Base-by-base conservation (phyloP, 2,797 vertebrate genomes). In the Mormyrus hasselquistii region DNA sequence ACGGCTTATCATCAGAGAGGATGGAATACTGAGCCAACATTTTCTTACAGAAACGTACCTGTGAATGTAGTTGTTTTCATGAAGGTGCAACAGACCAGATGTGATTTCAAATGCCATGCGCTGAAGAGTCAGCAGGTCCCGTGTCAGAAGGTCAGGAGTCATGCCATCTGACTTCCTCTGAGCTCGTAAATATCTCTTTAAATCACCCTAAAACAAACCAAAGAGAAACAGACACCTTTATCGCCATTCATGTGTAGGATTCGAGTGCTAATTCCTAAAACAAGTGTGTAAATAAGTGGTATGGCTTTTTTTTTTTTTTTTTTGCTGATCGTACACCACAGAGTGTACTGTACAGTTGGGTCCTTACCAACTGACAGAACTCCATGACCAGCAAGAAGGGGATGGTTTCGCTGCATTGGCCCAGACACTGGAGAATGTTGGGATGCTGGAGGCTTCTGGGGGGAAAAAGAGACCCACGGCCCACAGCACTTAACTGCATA, bases 101-200 rank as follows among this genome's bases (percentile, higher is more conserved):
- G 97, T 96, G 91, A 99, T 97, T 95, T 99, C 97, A 89, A 97
- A 97, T 50, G 97, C 98, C 97, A 98, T 98, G 89, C 97, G 95
- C 94, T 98, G 97, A 88, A 99, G 94, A 4, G 97, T 98, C 92
- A 97, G 91, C 76, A 98, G 95, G 90, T 98, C 98, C 79, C 97
- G 95, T 12, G 95, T 97, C 22, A 97, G 95, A 87, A 98, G 95
- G 92, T 98, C 97, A 2, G 98, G 97, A 88, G 97, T 97, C 96
- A 98, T 95, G 84, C 98, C 97, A 85, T 98, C 97, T 0, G 97
- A 96, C 93, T 97, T 97, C 69, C 97, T 94, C 93, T 98, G 97
- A 89, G 97, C 97, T 91, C 97, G 95, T 82, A 99, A 95, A 92
- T 99, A 99, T 7, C 97, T 93, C 93, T 99, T 99, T 93, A 99